Evolutionary conservation across 2,888 invertebrate species (phyloP).

Genomic region (Scaptomyza parva): DNA sequence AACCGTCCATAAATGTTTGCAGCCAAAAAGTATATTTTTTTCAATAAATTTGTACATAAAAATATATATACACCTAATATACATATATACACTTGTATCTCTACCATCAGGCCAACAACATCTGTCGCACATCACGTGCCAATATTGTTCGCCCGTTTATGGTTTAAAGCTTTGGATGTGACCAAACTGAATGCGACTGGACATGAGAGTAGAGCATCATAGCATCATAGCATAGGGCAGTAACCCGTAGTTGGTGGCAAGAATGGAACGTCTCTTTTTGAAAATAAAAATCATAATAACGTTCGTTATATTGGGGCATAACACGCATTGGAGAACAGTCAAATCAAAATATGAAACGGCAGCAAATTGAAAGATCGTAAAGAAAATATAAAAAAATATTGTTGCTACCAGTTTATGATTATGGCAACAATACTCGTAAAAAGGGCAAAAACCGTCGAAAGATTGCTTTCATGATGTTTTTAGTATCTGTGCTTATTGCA

Average conservation of each 20-base stretch:
- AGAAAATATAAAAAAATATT: constrained; percentile 32
- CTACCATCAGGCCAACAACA: constrained; percentile 25
- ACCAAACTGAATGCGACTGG: background rate
- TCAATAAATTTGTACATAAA: constrained; percentile 45
- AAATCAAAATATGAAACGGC: constrained; percentile 27
- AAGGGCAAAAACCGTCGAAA: constrained; percentile 4
- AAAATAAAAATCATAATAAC: constrained; percentile 26
- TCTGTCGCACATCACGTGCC: constrained; percentile 50
- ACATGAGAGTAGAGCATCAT: no score
- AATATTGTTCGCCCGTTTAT: constrained; percentile 37
- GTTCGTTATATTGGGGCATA: constrained; percentile 22
- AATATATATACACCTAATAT: background rate
- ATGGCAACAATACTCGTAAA: constrained; percentile 24
- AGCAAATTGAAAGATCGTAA: constrained; percentile 60
- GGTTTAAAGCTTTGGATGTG: constrained; percentile 10
- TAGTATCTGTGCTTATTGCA: background rate
- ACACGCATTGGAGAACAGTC: constrained; percentile 34
- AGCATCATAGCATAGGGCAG: background rate
- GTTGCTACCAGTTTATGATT: constrained; percentile 38
- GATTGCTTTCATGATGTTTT: constrained; percentile 7
- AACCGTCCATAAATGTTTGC: constrained; percentile 57
- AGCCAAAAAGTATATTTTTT: constrained; percentile 56
- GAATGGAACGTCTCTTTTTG: constrained; percentile 28
- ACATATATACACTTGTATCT: constrained; percentile 9
- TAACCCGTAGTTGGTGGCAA: background rate